Evolutionary conservation across 2,113 vertebrate species (phyloP), one percentile per base, ranked within the genome.

Genomic region (Puntigrus tetrazona): DNA sequence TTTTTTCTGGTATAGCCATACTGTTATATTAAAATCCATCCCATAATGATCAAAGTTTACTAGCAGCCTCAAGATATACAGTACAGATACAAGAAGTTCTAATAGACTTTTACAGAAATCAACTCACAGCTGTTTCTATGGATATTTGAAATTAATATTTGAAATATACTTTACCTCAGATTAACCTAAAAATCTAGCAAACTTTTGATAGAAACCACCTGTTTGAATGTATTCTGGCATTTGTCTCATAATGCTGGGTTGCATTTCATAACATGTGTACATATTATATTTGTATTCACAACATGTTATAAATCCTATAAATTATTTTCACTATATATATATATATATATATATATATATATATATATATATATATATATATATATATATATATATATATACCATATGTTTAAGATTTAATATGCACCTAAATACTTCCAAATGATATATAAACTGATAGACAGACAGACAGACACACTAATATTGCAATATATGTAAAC

Each of bases 161-260:
- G n/a, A n/a, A n/a, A 27, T 43, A 2, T 43, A 43, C 7, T 27
- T 73, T 45, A 7, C 47, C 47, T 50, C 74, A 52, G 27, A 52
- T 34, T 22, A 20, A 75, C 43, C 25, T 50, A 25, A 7, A 75
- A 18, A 45, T 50, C 43, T 16, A 20, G 72, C 47, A 74, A 45
- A 31, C 14, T 34, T 38, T 38, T 22, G 41, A 75, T 31, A 9
- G 25, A 50, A 50, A 31, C 72, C 43, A 31, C 43, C 25, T 75
- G 27, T 75, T 45, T 45, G 70, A 43, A 73, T 77, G 31, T 77
- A 34, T 77, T 77, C 20, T n/a, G 31, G 31, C 29, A 22, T 34
- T 7, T 34, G 5, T 20, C 20, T 25, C 31, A 7, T 10, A 77
- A 50, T 57, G 75, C 55, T 77, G 29, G 73, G 3, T 11, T 10